Conservation (phyloP, 2,113 vertebrate species). For the Campylorhamphus procurvoides region DNA sequence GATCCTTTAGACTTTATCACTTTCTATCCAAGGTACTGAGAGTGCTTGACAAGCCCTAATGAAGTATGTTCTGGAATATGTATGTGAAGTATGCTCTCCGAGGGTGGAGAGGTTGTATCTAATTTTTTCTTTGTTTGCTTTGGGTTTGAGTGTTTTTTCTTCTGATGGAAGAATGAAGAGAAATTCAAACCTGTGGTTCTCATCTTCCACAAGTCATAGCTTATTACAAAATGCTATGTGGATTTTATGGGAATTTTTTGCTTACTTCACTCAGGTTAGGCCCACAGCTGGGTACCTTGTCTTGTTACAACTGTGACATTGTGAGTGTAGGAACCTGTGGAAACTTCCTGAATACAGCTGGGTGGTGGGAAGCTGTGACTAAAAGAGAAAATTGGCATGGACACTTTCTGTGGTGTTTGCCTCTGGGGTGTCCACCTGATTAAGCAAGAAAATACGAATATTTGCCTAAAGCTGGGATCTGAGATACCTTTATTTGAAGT, state of each 20-base stretch:
- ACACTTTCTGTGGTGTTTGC: background rate
- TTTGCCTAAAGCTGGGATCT: background rate
- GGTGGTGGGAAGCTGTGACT: background rate
- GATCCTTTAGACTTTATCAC: slow-evolving; percentile 44
- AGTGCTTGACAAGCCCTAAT: background rate
- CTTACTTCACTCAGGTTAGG: background rate
- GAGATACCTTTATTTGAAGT: background rate
- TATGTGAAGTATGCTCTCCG: background rate
- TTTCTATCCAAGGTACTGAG: background rate
- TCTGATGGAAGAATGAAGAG: background rate
- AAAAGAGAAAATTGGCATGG: background rate
- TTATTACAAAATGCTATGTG: background rate
- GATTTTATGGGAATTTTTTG: background rate
- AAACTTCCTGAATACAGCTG: background rate
- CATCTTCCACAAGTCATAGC: background rate
- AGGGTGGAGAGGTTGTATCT: background rate
- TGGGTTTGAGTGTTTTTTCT: background rate
- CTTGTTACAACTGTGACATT: background rate
- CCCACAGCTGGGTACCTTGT: background rate
- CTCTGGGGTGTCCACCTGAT: background rate
- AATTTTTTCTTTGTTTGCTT: background rate
- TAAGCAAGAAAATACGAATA: background rate
- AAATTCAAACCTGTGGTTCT: background rate
- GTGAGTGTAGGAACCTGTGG: background rate
- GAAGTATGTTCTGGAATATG: slow-evolving; percentile 3